These are phyloP conservation scores for Ormyrus nitidulus DNA, from an alignment of 2,888 invertebrate species.

Conservation along the genomic window DNA sequence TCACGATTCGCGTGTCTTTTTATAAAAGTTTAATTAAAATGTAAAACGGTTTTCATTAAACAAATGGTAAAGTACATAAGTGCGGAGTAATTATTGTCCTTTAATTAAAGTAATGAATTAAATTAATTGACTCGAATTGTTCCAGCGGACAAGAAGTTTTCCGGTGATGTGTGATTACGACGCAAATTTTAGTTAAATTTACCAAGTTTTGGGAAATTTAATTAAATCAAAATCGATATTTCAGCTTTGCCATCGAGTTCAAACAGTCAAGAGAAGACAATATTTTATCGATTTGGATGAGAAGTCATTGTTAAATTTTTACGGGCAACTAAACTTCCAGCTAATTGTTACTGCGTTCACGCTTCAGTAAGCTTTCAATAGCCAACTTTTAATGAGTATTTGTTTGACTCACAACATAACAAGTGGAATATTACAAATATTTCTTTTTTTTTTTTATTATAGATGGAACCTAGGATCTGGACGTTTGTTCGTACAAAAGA, in stretches of 20 bases:
- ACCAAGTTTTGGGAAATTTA: too few species aligned
- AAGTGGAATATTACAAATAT: constrained; percentile 24
- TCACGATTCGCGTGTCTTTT: too few species aligned
- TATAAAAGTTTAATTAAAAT: too few species aligned
- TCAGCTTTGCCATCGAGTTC: background rate
- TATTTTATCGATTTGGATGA: background rate
- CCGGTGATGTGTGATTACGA: too few species aligned
- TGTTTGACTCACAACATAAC: constrained; percentile 20
- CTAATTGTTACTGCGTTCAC: constrained; percentile 18
- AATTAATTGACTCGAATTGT: background rate
- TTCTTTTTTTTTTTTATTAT: background rate
- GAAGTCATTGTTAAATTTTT: constrained; percentile 34
- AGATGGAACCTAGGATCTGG: background rate
- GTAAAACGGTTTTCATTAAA: too few species aligned
- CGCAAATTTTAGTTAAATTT: too few species aligned
- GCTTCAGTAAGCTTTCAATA: constrained; percentile 5
- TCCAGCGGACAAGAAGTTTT: background rate
- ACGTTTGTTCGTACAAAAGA: background rate
- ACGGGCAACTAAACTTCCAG: constrained; percentile 3
- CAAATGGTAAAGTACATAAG: too few species aligned
- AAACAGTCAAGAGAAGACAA: background rate
- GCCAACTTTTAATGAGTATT: constrained; percentile 39
- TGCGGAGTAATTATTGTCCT: background rate
- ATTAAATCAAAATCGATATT: too few species aligned
- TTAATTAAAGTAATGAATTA: background rate